A percentile compares a stretch with the other conserved stretches of the same genome.
Evolutionary conservation across 2,113 vertebrate genomes (phyloP).

Genomic region (Jacana jacana): DNA sequence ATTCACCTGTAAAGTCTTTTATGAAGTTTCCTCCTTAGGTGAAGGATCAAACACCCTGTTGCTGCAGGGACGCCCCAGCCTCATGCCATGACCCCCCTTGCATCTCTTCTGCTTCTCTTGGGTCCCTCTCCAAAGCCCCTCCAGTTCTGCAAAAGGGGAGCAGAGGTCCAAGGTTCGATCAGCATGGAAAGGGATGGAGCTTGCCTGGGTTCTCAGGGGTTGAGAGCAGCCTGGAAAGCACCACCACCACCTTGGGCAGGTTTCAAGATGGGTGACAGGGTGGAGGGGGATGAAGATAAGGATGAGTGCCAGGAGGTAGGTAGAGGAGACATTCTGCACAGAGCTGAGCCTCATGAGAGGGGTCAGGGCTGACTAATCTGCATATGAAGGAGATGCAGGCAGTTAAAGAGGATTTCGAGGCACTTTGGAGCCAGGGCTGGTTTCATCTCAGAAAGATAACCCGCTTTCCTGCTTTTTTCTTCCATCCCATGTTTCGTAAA

Average conservation of each 20-base stretch:
- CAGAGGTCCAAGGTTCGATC: neutral
- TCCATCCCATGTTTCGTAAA: neutral
- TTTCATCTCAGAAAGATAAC: neutral
- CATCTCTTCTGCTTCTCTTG: neutral
- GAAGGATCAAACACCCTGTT: fast-evolving
- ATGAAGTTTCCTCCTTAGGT: neutral
- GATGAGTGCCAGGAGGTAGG: fast-evolving
- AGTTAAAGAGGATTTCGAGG: neutral
- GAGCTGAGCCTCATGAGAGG: neutral
- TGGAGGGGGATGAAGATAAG: neutral
- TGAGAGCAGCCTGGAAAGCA: neutral
- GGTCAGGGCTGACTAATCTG: neutral
- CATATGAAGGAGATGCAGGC: fast-evolving
- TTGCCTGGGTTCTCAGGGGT: neutral
- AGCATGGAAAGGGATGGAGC: neutral
- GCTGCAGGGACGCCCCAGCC: neutral
- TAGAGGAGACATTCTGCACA: neutral
- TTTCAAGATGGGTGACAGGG: fast-evolving
- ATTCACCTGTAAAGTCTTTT: neutral
- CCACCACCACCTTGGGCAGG: fast-evolving
- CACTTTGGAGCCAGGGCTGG: neutral
- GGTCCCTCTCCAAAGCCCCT: neutral
- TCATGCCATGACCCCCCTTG: fast-evolving
- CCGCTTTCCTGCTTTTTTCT: neutral
- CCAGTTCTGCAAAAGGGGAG: neutral